A percentile compares a stretch with the other conserved stretches of the same genome.
Evolutionary conservation across 1,140 invertebrate species (phyloP).

Genomic region (Ceratosolen fusciceps): DNA sequence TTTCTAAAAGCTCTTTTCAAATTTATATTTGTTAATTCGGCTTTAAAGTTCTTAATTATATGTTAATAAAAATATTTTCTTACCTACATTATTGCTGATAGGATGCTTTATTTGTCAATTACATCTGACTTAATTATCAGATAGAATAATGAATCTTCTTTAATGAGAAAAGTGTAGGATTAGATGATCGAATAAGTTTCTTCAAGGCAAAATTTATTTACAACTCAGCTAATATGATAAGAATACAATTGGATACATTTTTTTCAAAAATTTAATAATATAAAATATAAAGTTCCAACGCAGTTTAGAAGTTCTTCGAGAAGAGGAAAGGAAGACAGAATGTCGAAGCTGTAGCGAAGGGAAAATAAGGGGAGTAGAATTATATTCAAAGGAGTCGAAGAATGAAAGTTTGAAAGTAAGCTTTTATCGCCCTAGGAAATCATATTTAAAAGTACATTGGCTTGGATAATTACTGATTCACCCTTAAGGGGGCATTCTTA

Average conservation of each 20-base stretch:
- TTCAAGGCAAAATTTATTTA: background rate
- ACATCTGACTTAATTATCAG: background rate
- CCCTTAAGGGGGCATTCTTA: conserved; percentile 43
- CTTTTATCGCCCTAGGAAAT: conserved; percentile 56
- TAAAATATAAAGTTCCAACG: conserved; percentile 32
- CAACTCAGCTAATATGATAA: background rate
- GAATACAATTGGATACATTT: conserved; percentile 8
- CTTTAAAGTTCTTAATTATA: too few relatives aligned
- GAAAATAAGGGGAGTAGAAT: conserved; percentile 29
- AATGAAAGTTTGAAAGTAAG: conserved; percentile 43
- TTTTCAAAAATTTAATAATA: conserved; percentile 32
- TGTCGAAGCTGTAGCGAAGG: conserved; percentile 46
- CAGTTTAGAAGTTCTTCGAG: conserved; percentile 13
- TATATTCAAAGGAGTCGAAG: conserved; percentile 32
- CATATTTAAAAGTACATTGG: conserved; percentile 59
- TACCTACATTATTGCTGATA: too few relatives aligned
- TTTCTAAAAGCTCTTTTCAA: too few relatives aligned
- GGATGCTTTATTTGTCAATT: background rate
- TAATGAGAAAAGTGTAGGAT: background rate
- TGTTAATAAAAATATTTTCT: too few relatives aligned
- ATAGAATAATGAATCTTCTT: background rate
- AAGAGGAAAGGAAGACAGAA: conserved; percentile 30
- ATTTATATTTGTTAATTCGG: too few relatives aligned
- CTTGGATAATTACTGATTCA: conserved; percentile 60
- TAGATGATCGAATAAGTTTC: background rate